Evolutionary conservation across 2,888 invertebrate species (phyloP), one percentile per base, ranked within the genome.

Genomic region (Notocelia uddmanniana): DNA sequence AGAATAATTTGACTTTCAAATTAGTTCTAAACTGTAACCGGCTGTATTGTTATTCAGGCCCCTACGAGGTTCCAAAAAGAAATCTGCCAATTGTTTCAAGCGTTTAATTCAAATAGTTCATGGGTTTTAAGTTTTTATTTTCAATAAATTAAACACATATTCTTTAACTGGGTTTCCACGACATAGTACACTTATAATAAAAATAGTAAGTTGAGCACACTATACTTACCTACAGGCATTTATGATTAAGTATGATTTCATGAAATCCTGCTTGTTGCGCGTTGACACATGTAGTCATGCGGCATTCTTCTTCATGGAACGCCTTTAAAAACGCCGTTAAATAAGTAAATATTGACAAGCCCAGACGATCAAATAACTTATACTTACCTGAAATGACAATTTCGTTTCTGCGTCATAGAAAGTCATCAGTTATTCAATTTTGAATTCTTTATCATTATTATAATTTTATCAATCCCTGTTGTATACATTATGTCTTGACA

Each of bases 401-500:
- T 45, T n/a, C n/a, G 13, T 15, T 45, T n/a, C 15, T n/a, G 8
- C n/a, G 45, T 45, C 45, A n/a, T 45, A 5, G 45, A 45, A 45
- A n/a, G n/a, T 45, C 21, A 41, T 26, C n/a, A n/a, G 26, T 55
- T 26, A 55, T 55, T n/a, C 10, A 55, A 8, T 8, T 18, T 11
- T 23, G 8, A 13, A 45, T n/a, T 59, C 15, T 21, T 58, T 15
- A 37, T 23, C n/a, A 3, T 37, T 37, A 18, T 15, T 54, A 31
- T 62, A 45, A 54, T 45, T 54, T 52, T 8, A 11, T 31, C 52
- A 74, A 72, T 79, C 74, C 81, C 71, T 80, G 67, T 80, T 74
- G 71, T 74, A 60, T 19, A 74, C 78, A 74, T 75, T 71, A 50
- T 78, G 86, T 90, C 87, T 91, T 89, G 91, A 89, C 88, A 89